These are phyloP conservation scores for Synanthedon tipuliformis DNA, from an alignment of 2,888 invertebrate genomes.

Conservation along the genomic window DNA sequence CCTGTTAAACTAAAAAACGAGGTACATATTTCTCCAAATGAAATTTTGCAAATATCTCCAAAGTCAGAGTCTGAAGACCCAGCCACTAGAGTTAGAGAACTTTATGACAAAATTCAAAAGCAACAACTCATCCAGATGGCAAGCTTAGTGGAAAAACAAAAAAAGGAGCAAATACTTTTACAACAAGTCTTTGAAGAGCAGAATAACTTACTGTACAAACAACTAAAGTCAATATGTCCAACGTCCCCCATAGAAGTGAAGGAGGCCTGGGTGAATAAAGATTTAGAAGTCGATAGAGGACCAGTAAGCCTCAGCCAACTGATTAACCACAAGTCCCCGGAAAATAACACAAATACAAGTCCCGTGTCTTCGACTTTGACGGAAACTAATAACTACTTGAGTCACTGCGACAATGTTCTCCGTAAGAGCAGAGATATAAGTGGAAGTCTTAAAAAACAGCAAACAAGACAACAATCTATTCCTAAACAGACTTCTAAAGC, in stretches of 20 bases:
- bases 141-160: constrained; percentile 72
- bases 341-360: constrained; percentile 16
- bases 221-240: constrained; percentile 53
- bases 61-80: constrained; percentile 40
- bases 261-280: constrained; percentile 47
- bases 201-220: constrained; percentile 69
- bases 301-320: constrained; percentile 58
- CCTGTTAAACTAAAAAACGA: not conserved
- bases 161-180: constrained; percentile 72
- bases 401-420: constrained; percentile 40
- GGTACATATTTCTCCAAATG: not conserved
- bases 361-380: constrained; percentile 35
- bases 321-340: constrained; percentile 36
- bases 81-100: constrained; percentile 42
- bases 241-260: constrained; percentile 42
- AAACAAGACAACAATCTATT: not conserved
- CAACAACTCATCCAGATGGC: constrained; percentile 75
- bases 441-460: constrained; percentile 29
- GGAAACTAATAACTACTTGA: constrained; percentile 44
- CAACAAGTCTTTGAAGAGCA: constrained; percentile 76
- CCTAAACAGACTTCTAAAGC: constrained; percentile 14
- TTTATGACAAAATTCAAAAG: constrained; percentile 68
- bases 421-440: constrained; percentile 49
- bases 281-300: constrained; percentile 23
- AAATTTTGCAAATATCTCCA: not conserved